phyloP scores from a whole-genome alignment of 2,888 invertebrate species.

The Trichogramma dendrolimi region DNA sequence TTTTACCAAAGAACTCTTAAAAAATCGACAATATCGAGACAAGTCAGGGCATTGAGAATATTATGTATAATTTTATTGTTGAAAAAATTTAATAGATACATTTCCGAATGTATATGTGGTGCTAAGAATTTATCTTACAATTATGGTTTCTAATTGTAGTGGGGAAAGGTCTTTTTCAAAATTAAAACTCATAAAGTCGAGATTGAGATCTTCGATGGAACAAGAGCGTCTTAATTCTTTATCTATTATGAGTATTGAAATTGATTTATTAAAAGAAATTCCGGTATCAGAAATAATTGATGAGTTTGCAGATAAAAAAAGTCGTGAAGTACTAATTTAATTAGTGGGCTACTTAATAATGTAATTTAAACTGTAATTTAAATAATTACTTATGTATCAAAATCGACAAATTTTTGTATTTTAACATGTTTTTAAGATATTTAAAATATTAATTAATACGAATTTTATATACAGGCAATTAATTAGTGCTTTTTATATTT shows the following conservation, averaged over 20 bases:
- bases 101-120: background rate
- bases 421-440: no score
- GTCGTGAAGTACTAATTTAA: background rate
- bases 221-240: slow-evolving; percentile 23
- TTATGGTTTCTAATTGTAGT: background rate
- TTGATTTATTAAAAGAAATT: slow-evolving; percentile 20
- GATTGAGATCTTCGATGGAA: slow-evolving; percentile 21
- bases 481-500: no score
- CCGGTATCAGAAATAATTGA: slow-evolving; percentile 22
- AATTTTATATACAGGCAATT: no score
- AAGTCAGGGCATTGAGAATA: slow-evolving; percentile 15
- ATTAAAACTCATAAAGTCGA: slow-evolving; percentile 6
- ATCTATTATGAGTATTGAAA: slow-evolving; percentile 19
- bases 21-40: background rate
- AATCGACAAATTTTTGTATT: no score
- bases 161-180: background rate
- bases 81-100: background rate
- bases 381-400: no score
- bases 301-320: slow-evolving; percentile 18
- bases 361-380: no score
- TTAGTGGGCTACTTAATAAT: background rate
- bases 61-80: slow-evolving; percentile 21
- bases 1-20: slow-evolving; percentile 19
- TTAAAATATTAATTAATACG: no score
- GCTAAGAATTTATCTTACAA: background rate